A percentile compares a stretch with the other conserved stretches of the same genome.
These are phyloP conservation scores for Myotis findleyi DNA, from an alignment of 2,797 vertebrate species.

Conservation along the genomic window DNA sequence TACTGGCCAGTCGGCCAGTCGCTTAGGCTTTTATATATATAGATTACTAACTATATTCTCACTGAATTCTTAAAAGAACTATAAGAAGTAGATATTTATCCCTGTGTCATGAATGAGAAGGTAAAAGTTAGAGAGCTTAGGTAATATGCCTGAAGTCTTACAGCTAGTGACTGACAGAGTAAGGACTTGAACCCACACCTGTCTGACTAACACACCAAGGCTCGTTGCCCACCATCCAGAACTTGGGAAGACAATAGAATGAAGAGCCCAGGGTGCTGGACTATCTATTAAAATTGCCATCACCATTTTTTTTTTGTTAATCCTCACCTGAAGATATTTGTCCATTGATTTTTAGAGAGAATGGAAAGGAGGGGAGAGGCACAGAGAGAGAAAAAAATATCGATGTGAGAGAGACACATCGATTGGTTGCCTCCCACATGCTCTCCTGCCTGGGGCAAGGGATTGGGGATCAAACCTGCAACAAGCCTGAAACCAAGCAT, in stretches of 20 bases:
- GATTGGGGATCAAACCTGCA: no score
- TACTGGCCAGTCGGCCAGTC: no score
- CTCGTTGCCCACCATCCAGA: not conserved
- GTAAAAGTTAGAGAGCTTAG: not conserved
- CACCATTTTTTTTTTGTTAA: not conserved
- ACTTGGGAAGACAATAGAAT: not conserved
- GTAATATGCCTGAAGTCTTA: not conserved
- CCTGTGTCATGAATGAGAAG: not conserved
- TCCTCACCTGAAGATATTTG: no score
- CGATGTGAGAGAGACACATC: no score
- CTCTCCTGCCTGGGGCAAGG: no score
- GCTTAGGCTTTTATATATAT: no score
- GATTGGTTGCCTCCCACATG: no score
- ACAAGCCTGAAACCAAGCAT: no score
- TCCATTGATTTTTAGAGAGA: no score
- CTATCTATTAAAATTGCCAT: not conserved
- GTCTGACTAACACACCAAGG: not conserved
- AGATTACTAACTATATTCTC: not conserved
- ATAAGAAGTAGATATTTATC: not conserved
- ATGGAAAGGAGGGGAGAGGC: no score
- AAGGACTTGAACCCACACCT: not conserved
- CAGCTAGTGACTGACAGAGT: not conserved
- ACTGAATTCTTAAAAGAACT: slow-evolving; percentile 16
- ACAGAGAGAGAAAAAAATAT: no score
- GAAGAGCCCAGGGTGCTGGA: not conserved